A percentile compares a stretch with the other conserved stretches of the same genome.
phyloP scores from a whole-genome alignment of 2,113 vertebrate species.

The Camelus dromedarius region DNA sequence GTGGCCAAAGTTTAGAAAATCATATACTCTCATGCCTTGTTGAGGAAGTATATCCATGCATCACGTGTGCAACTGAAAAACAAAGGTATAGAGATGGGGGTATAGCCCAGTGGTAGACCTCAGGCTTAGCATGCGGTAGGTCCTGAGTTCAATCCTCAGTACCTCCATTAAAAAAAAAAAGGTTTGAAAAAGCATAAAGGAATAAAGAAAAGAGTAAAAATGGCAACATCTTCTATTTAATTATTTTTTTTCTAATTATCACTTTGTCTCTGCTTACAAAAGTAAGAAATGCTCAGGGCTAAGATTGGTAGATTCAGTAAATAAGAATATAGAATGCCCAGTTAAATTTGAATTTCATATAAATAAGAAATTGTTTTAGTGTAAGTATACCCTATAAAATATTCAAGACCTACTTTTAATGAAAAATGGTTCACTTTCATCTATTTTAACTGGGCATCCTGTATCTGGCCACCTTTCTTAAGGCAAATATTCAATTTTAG shows the following conservation, averaged over 20 bases:
- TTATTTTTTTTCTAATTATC: not conserved
- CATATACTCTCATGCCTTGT: not conserved
- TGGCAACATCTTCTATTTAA: not conserved
- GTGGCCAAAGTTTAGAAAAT: not conserved
- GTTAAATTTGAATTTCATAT: constrained; percentile 45
- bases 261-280: constrained; percentile 10
- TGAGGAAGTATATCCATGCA: not conserved
- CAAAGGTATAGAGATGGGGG: not conserved
- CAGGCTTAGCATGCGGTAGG: too few relatives aligned
- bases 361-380: not conserved
- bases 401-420: not conserved
- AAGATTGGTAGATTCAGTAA: not conserved
- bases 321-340: not conserved
- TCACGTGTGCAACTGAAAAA: not conserved
- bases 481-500: not conserved
- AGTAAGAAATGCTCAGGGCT: not conserved
- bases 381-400: not conserved
- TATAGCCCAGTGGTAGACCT: too few relatives aligned
- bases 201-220: not conserved
- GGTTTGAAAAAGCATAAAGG: not conserved
- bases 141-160: too few relatives aligned
- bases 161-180: too few relatives aligned
- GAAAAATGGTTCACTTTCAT: not conserved
- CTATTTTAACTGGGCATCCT: not conserved
- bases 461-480: not conserved